Conservation (phyloP, 2,797 vertebrate species). For the Enteromius thamalakanensis region DNA sequence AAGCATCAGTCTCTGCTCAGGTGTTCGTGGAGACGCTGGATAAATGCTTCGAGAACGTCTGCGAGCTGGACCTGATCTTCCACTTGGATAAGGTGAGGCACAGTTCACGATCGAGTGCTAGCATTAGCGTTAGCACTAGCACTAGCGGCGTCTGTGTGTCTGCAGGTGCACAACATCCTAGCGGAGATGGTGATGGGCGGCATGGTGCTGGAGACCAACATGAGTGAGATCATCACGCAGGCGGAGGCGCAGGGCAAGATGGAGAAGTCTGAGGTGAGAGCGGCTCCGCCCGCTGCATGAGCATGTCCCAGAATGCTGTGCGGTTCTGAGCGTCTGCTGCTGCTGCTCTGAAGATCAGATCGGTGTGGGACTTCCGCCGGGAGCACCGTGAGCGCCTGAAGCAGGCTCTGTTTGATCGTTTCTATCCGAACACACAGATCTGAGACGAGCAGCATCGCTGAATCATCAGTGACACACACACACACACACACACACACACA, state of each 20-base stretch:
- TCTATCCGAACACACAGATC: not conserved
- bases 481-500: no score
- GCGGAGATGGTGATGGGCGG: slow-evolving; percentile 99
- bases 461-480: no score
- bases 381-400: not conserved
- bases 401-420: not conserved
- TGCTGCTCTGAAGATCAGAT: slow-evolving; percentile 44
- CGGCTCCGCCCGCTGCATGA: slow-evolving; percentile 17
- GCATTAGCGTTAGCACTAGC: no score
- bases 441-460: not conserved
- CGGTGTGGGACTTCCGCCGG: slow-evolving; percentile 3
- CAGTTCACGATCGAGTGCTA: not conserved
- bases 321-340: slow-evolving; percentile 43
- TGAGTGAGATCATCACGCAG: slow-evolving; percentile 98
- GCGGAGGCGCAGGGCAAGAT: slow-evolving; percentile 97
- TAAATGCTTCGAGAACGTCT: slow-evolving; percentile 99
- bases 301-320: slow-evolving; percentile 59
- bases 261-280: slow-evolving; percentile 98
- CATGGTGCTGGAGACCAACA: slow-evolving; percentile 99
- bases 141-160: not conserved
- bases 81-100: slow-evolving; percentile 93
- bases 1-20: slow-evolving; percentile 76
- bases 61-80: slow-evolving; percentile 98
- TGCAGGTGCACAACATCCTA: slow-evolving; percentile 96
- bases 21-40: slow-evolving; percentile 99